Evolutionary conservation across 2,888 invertebrate species (phyloP), one percentile per base, ranked within the genome.

Genomic region (Eurois occulta): DNA sequence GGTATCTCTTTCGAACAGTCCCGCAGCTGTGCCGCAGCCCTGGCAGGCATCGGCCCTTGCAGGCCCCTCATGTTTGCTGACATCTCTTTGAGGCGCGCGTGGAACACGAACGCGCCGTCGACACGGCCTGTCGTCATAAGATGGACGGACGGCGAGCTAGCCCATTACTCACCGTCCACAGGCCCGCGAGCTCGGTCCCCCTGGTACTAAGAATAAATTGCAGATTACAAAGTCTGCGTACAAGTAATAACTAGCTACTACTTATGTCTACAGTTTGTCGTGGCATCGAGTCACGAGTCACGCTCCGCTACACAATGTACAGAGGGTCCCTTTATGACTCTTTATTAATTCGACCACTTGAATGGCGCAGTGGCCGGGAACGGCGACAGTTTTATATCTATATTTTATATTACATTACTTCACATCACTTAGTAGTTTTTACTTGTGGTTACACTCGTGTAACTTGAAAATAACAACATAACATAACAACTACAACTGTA

Each of bases 221-320:
- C 3, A 72, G 11, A 55, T 43, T 18, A 67, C 35, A 28, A 35
- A 52, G 13, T 32, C n/a, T 72, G 18, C 71, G 38, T 62, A 60
- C 32, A 28, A 69, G 55, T n/a, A 18, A 24, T 71, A 67, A 38
- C n/a, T 78, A 64, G 38, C 6, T 38, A 24, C 24, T 6, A 52
- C 35, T n/a, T n/a, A n/a, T n/a, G 38, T 70, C 65, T 69, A n/a
- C 18, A 13, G 41, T 28, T n/a, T 21, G 60, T 74, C 83, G 75
- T 80, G 83, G 75, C 46, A 70, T 48, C n/a, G 38, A 80, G 76
- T 81, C 62, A 62, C 77, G 69, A 76, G 87, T 74, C 84, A 72
- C 73, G 84, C 86, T 66, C 38, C 64, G 72, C 28, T 60, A 66
- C 77, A 74, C 81, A 78, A 79, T 68, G 58, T 46, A 18, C 35